Percentiles rank a stretch among this genome's conserved stretches.
Conservation (phyloP, 2,888 invertebrate species). For the Corythucha ciliata region DNA sequence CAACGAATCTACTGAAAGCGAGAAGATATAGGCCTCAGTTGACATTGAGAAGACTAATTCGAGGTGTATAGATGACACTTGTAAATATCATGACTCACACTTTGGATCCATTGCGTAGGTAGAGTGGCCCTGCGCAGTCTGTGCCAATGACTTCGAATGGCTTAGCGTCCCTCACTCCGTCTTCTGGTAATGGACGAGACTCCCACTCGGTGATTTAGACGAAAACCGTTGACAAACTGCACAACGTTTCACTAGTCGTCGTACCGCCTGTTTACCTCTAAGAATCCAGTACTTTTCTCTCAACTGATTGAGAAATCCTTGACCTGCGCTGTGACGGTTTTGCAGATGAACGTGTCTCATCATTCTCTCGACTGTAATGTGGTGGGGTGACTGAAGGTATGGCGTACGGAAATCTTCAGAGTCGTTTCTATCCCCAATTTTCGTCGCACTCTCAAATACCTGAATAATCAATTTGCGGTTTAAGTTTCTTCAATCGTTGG, state of each 20-base stretch:
- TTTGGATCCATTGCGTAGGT: not conserved
- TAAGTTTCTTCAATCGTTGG: no score
- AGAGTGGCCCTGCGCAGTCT: not conserved
- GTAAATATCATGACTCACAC: slow-evolving; percentile 35
- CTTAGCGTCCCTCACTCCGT: not conserved
- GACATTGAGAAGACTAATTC: slow-evolving; percentile 33
- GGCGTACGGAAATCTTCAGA: no score
- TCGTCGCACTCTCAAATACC: no score
- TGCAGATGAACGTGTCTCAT: slow-evolving; percentile 3
- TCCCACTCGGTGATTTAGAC: slow-evolving; percentile 28
- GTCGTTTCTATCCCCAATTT: no score
- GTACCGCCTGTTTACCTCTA: slow-evolving; percentile 20
- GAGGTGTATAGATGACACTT: slow-evolving; percentile 32
- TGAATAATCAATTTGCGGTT: no score
- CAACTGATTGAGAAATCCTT: slow-evolving; percentile 15
- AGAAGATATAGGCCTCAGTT: slow-evolving; percentile 31
- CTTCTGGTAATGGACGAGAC: slow-evolving; percentile 27
- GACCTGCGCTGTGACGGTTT: slow-evolving; percentile 16
- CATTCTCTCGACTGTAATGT: no score
- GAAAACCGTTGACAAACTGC: slow-evolving; percentile 30
- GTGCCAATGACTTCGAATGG: not conserved
- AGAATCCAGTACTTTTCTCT: slow-evolving; percentile 26
- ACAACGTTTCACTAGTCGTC: slow-evolving; percentile 15
- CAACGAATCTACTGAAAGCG: slow-evolving; percentile 33
- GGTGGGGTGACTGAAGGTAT: no score